Conservation (phyloP, 2,113 vertebrate genomes). For the Anthoscopus minutus region DNA sequence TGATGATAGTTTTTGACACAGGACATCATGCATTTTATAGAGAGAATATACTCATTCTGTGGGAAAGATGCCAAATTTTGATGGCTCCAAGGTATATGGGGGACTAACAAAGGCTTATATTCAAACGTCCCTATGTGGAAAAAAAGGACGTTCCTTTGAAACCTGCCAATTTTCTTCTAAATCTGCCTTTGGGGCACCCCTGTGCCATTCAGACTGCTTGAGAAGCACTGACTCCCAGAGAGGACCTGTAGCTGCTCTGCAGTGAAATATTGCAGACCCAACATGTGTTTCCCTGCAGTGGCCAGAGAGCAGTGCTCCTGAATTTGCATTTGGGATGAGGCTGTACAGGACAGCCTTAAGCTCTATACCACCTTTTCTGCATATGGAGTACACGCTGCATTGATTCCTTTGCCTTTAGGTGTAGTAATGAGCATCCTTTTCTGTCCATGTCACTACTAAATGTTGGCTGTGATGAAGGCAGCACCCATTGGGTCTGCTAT, state of each 20-base stretch:
- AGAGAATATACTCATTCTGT: neutral
- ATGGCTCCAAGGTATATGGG: neutral
- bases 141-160: neutral
- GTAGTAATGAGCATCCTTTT: neutral
- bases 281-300: rapidly evolving
- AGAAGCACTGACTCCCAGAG: neutral
- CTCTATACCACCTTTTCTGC: neutral
- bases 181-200: neutral
- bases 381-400: neutral
- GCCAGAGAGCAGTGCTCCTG: neutral
- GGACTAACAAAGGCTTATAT: neutral
- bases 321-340: neutral
- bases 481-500: neutral
- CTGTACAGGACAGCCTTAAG: neutral
- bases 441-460: neutral
- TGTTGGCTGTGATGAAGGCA: neutral
- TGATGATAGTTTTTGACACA: neutral
- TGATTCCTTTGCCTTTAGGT: neutral
- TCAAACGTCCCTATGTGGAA: neutral
- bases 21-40: neutral
- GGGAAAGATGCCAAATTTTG: neutral
- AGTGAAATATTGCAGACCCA: neutral
- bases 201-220: neutral
- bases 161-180: neutral
- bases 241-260: neutral